A percentile compares a stretch with the other conserved stretches of the same genome.
These are phyloP conservation scores for Craterocephalus amniculus DNA, from an alignment of 2,797 vertebrate genomes.

Conservation along the genomic window DNA sequence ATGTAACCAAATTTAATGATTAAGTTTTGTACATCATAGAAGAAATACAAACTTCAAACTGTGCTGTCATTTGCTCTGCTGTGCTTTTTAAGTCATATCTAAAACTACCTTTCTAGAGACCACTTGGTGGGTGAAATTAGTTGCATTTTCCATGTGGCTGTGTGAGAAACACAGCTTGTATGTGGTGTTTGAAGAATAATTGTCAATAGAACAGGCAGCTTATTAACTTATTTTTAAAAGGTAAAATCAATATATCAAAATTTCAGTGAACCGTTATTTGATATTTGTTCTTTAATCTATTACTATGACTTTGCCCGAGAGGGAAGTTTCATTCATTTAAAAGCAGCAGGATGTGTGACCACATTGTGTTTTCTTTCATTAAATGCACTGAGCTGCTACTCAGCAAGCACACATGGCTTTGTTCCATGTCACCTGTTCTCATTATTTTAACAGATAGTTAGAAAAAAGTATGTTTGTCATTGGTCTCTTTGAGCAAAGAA, in stretches of 20 bases:
- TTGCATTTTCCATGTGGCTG: conserved; percentile 25
- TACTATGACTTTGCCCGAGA: too few relatives aligned
- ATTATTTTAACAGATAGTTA: neutral
- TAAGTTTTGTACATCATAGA: conserved; percentile 16
- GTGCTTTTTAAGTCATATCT: conserved; percentile 44
- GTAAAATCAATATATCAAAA: neutral
- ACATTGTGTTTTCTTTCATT: neutral
- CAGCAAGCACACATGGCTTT: neutral
- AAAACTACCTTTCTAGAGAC: conserved; percentile 26
- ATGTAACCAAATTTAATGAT: conserved; percentile 1
- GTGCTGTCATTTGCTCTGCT: conserved; percentile 25
- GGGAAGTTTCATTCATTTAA: neutral
- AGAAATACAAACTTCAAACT: conserved; percentile 47
- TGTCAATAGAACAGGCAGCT: neutral
- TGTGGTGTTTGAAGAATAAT: neutral
- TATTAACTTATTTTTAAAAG: neutral
- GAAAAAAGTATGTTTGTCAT: neutral
- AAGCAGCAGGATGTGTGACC: neutral
- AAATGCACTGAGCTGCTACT: neutral
- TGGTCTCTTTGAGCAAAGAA: too few relatives aligned
- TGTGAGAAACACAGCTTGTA: neutral
- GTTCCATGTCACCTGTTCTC: neutral
- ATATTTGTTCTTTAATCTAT: neutral
- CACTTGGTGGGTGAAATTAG: conserved; percentile 33
- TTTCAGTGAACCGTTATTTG: neutral